Evolutionary conservation across 2,797 vertebrate species (phyloP).

Genomic region (Artibeus jamaicensis): DNA sequence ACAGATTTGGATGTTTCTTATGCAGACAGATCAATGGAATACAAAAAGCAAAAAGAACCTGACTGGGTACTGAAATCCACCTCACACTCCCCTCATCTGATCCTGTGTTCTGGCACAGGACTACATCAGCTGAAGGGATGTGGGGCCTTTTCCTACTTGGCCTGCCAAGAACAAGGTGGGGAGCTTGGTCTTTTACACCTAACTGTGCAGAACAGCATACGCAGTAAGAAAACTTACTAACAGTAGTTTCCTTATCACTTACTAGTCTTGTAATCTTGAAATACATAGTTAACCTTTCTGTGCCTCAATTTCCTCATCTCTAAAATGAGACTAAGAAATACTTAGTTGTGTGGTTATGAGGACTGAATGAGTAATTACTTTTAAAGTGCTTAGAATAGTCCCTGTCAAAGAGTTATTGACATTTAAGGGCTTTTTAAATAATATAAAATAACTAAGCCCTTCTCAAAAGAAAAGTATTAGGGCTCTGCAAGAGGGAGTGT

Average conservation of each 20-base stretch:
- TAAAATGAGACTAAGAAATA: background rate
- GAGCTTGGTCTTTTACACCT: background rate
- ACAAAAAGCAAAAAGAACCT: background rate
- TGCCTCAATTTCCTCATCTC: background rate
- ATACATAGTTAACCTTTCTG: background rate
- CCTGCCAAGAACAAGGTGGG: background rate
- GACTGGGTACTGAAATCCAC: background rate
- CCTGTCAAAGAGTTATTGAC: background rate
- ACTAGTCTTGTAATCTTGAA: background rate
- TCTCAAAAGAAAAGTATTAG: background rate
- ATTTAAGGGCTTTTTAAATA: background rate
- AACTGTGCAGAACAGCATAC: background rate
- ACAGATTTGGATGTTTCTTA: background rate
- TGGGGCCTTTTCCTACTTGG: background rate
- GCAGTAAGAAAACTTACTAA: background rate
- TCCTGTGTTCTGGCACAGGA: background rate
- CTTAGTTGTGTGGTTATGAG: background rate
- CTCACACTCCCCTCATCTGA: background rate
- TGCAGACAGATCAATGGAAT: background rate
- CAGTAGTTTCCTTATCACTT: background rate
- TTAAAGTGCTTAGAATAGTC: background rate
- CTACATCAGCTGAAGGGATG: background rate
- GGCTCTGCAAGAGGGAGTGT: background rate
- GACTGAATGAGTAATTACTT: background rate
- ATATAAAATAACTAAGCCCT: background rate